Evolutionary conservation across 2,797 vertebrate genomes (phyloP), one percentile per base, ranked within the genome.

Genomic region (Vespertilio murinus): DNA sequence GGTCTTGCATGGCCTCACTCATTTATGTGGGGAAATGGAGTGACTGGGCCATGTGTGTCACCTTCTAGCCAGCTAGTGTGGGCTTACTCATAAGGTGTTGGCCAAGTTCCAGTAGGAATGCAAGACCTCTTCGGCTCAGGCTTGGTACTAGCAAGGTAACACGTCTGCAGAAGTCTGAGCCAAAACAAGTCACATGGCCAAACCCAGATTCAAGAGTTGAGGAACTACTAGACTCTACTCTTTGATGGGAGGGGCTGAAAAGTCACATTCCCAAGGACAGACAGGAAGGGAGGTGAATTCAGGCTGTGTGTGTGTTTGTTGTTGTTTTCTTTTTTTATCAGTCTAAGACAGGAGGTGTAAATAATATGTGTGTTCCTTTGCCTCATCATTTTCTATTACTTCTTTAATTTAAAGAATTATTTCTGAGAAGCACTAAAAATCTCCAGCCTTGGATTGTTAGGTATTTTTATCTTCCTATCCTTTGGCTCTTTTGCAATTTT

Each of bases 401-500:
- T 56, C 25, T 96, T 93, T 74, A 83, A 49, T 42, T 92, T 54
- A 70, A 93, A 77, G 82, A 88, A 85, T 97, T 52, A 64, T 54
- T 83, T 96, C 93, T 87, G 65, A 84, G 40, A 75, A 59, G 28
- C 33, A 89, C 12, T 77, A 38, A 82, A 79, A 78, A 56, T 47
- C 79, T 93, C 52, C 16, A n/a, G 7, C 23, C 65, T 67, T 94
- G 96, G 90, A 38, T 69, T 52, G 81, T 30, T 54, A 65, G 22
- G 1, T 0, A 75, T 95, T 71, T 83, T 70, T 0, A 84, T 90
- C 38, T 64, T 94, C 9, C 10, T 35, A 35, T 95, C 40, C 88
- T 86, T 91, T 93, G 91, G 47, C 40, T 96, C 61, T 75, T 61
- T 61, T 93, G 18, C n/a, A 94, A 35, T 81, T 95, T 86, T 88